These are phyloP conservation scores for Regulus satrapa DNA, from an alignment of 2,113 vertebrate species.

Conservation along the genomic window DNA sequence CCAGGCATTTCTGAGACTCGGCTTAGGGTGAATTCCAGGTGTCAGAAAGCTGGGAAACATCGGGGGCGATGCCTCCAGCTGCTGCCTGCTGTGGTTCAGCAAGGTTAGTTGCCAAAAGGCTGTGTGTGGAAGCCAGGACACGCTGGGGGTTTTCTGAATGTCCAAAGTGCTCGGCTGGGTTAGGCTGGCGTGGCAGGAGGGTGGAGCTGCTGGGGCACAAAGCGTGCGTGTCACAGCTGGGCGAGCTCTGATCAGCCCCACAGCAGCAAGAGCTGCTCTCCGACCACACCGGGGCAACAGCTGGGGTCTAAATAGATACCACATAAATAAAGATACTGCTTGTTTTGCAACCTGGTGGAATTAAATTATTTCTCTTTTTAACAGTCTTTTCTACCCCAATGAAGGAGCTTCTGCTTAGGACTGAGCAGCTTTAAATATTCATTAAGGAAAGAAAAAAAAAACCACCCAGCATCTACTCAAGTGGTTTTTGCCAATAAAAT, in stretches of 20 bases:
- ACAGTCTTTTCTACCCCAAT: neutral
- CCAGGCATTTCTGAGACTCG: neutral
- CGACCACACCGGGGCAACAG: accelerated
- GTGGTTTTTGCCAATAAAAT: slow-evolving; percentile 76
- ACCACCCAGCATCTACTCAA: neutral
- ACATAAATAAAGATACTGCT: neutral
- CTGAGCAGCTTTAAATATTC: neutral
- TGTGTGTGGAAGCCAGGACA: neutral
- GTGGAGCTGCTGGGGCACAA: neutral
- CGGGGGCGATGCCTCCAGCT: neutral
- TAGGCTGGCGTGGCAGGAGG: neutral
- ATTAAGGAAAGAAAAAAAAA: neutral
- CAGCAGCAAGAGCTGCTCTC: neutral
- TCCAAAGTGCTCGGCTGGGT: neutral
- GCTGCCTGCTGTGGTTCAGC: too few species aligned
- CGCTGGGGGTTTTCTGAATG: accelerated
- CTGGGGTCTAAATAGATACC: neutral
- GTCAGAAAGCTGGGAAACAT: neutral
- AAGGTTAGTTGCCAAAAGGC: too few species aligned
- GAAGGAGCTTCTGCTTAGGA: neutral
- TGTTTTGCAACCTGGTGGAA: neutral
- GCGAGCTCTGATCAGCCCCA: neutral
- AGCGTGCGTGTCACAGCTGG: neutral
- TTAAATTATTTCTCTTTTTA: neutral
- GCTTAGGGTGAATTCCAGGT: neutral